Base-by-base conservation (phyloP, 2,797 vertebrate species). In the Etheostoma perlongum region DNA sequence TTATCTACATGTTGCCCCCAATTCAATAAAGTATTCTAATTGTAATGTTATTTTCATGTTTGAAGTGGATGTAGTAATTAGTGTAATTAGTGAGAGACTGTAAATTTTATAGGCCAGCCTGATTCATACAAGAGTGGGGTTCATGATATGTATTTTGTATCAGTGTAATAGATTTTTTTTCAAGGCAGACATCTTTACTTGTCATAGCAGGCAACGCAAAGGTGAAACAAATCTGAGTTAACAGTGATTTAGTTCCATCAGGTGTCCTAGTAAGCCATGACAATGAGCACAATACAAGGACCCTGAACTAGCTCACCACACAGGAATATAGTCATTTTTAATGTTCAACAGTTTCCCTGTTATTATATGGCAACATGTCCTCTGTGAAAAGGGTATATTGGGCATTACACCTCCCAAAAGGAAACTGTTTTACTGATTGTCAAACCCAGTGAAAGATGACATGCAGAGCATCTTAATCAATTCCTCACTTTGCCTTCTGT, bases 381-480 rank as follows among this genome's bases (percentile, higher is more conserved):
- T 46, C 15, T 23, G 19, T 33, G 40, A 63, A 63, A 55, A 58
- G 0, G 13, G 14, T 27, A 12, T 65, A 12, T 60, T 60, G 15
- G 21, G 40, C 42, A 5, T 66, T 42, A 30, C 3, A 2, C 23
- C 1, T 49, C 44, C 9, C 25, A 58, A 21, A 65, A 53, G 16
- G 40, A 63, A 46, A 12, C 12, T 21, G 4, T 11, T 63, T 65
- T 18, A 44, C 12, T 47, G 47, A 60, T 42, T 5, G 21, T 53
- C 19, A 59, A 15, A 49, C 48, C 33, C 10, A 7, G 30, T 68
- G 40, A 63, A 61, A 44, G 59, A 67, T 81, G 8, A 60, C 33
- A 49, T 30, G 4, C 53, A 64, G 2, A 3, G 0, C 33, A 44
- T 49, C 16, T 53, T 58, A 72, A 64, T 62, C 16, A 60, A 19